Evolutionary conservation across 2,888 invertebrate genomes (phyloP), one percentile per base, ranked within the genome.

Genomic region (Lysandra coridon): DNA sequence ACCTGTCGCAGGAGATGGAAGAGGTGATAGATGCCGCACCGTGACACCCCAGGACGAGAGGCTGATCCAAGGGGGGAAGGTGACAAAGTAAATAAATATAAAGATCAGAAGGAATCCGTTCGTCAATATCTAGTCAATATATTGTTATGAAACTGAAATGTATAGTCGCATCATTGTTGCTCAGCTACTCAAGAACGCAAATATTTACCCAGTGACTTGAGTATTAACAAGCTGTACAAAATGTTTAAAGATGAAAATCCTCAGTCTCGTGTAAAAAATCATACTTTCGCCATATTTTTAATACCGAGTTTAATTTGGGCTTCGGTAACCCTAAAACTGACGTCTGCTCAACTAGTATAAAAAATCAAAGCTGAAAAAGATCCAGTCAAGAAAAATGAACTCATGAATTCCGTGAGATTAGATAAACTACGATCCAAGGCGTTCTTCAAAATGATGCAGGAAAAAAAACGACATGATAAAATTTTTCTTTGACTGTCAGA

Each of bases 141-240:
- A 23, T 23, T n/a, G 44, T 78, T 78, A 78, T 82, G 82, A 80
- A 49, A 49, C 1, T 49, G 10, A 49, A 49, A 49, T 49, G 49
- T 49, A 7, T 10, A 49, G 10, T 49, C 49, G 49, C 49, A 49
- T 49, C 4, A 49, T 49, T 49, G 4, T 49, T 4, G 49, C 6
- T 81, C 82, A 78, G 78, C 82, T 73, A 78, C 83, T 81, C 82
- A 81, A 81, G 82, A 82, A 81, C 81, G 82, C 73, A 83, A 82
- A 82, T 84, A 83, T 79, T 78, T 83, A 80, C 77, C 81, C 80
- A 81, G 81, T 80, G 81, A 83, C 78, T 82, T 83, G 81, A 83
- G 80, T 80, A 82, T 82, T 62, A 83, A 83, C 80, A 84, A 83
- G 79, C 78, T 83, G 37, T 83, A 82, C 77, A 82, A 80, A 78